Evolutionary conservation across 2,888 invertebrate species (phyloP).

Genomic region (Hemithea aestivaria): DNA sequence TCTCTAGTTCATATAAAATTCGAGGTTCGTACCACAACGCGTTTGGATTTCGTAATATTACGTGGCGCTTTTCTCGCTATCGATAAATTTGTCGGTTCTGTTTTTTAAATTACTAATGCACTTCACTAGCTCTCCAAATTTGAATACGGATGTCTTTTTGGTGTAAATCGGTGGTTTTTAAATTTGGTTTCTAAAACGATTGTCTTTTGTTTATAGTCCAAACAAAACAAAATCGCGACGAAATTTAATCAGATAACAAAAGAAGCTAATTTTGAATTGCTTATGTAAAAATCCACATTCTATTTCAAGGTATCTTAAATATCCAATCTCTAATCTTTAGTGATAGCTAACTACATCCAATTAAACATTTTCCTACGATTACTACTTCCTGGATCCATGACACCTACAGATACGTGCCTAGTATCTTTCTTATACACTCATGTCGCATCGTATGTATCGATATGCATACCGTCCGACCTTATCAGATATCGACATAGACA

Average conservation of each 20-base stretch:
- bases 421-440: constrained; percentile 2
- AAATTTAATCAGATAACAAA: too few species aligned
- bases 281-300: too few species aligned
- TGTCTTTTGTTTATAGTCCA: too few species aligned
- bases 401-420: neutral
- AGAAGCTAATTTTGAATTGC: too few species aligned
- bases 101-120: neutral
- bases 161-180: too few species aligned
- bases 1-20: constrained; percentile 52
- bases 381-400: neutral
- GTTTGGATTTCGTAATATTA: constrained; percentile 47
- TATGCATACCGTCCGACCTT: constrained; percentile 40
- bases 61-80: constrained; percentile 24
- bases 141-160: too few species aligned
- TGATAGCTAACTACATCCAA: constrained; percentile 6
- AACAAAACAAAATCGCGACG: too few species aligned
- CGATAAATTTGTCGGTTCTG: neutral
- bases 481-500: constrained; percentile 66
- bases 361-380: constrained; percentile 4
- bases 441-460: constrained; percentile 22
- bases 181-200: too few species aligned
- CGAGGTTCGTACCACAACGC: constrained; percentile 42
- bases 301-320: too few species aligned
- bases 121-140: neutral
- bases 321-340: too few species aligned